Conservation (phyloP, 2,113 vertebrate genomes). For the Talpa occidentalis region DNA sequence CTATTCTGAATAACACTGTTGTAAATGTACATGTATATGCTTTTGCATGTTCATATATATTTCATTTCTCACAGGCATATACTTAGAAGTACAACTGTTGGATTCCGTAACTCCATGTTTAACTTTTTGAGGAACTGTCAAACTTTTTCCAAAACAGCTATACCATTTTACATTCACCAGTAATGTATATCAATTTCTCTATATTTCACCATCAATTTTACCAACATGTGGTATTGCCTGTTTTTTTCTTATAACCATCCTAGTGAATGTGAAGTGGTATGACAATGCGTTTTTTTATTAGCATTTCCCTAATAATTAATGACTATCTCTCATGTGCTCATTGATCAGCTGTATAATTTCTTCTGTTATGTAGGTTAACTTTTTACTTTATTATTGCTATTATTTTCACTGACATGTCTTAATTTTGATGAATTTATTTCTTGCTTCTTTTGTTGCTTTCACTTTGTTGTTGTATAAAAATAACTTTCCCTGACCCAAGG, state of each 20-base stretch:
- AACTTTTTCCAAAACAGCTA: slow-evolving; percentile 1
- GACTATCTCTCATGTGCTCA: background rate
- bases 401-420: background rate
- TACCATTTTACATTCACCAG: background rate
- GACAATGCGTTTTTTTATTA: background rate
- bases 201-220: background rate
- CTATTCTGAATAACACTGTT: background rate
- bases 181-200: background rate
- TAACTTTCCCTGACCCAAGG: background rate
- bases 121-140: background rate
- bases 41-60: background rate
- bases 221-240: background rate
- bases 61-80: background rate
- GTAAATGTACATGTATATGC: background rate
- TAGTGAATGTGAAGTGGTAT: background rate
- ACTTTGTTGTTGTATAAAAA: background rate
- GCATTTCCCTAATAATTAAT: background rate
- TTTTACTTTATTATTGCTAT: background rate
- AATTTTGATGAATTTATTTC: background rate
- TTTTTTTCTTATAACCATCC: background rate
- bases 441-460: background rate
- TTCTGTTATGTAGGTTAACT: background rate
- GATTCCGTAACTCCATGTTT: slow-evolving; percentile 18
- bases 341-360: background rate
- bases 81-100: background rate